phyloP scores from a whole-genome alignment of 2,888 invertebrate species.

The Drepanosiphum platanoidis region DNA sequence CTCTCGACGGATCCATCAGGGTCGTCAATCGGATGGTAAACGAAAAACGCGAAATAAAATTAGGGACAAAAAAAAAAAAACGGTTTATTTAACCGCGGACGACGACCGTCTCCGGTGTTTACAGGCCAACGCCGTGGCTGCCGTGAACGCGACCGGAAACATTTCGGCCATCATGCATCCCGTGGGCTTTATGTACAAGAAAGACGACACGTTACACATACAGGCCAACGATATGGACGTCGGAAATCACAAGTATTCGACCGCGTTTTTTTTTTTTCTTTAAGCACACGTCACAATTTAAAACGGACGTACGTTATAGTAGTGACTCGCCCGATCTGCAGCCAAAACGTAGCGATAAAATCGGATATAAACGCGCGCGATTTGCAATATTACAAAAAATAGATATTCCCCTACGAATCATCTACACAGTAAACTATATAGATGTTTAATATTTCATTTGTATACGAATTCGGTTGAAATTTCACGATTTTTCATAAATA shows the following conservation, averaged over 20 bases:
- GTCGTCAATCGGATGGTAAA: conserved; percentile 24
- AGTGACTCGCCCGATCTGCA: too few relatives aligned
- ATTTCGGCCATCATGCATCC: conserved; percentile 44
- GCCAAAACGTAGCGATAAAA: too few relatives aligned
- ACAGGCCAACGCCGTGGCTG: conserved; percentile 45
- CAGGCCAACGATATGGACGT: conserved; percentile 22
- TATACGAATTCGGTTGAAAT: too few relatives aligned
- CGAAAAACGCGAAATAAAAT: neutral
- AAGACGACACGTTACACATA: conserved; percentile 11
- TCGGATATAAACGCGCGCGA: too few relatives aligned
- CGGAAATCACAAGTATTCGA: conserved; percentile 31
- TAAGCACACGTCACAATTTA: neutral
- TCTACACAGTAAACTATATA: too few relatives aligned
- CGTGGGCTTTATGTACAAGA: conserved; percentile 43
- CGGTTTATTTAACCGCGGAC: neutral
- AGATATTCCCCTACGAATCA: too few relatives aligned
- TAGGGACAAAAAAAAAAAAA: too few relatives aligned
- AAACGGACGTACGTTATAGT: too few relatives aligned
- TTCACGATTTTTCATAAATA: too few relatives aligned
- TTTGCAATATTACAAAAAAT: too few relatives aligned
- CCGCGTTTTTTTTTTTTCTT: neutral
- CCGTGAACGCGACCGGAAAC: conserved; percentile 19
- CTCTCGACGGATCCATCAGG: conserved; percentile 49
- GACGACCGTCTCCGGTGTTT: too few relatives aligned
- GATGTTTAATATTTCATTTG: too few relatives aligned